These are phyloP conservation scores for Triplophysa siluroides DNA, from an alignment of 2,113 vertebrate species.

Conservation along the genomic window DNA sequence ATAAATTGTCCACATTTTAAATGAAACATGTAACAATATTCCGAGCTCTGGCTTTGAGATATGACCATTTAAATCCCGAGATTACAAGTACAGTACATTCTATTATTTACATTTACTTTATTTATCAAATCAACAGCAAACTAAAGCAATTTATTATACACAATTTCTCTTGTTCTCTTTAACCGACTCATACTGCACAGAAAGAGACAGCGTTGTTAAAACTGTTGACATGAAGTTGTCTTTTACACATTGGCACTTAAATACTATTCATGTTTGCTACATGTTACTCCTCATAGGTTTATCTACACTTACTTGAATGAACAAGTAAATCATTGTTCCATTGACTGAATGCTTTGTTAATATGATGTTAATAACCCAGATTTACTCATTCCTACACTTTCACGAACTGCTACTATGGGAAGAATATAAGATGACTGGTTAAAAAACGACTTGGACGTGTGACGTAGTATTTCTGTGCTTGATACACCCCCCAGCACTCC, in stretches of 20 bases:
- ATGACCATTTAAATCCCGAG: slow-evolving; percentile 43
- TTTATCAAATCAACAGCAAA: not conserved
- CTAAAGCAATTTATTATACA: slow-evolving; percentile 24
- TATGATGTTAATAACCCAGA: slow-evolving; percentile 5
- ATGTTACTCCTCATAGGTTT: not conserved
- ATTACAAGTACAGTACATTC: not conserved
- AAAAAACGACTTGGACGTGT: too few species aligned
- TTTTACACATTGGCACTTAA: slow-evolving; percentile 44
- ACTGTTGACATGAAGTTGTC: not conserved
- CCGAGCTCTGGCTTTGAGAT: slow-evolving; percentile 14
- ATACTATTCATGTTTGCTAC: slow-evolving; percentile 42
- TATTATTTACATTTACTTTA: not conserved
- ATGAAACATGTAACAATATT: not conserved
- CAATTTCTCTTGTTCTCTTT: slow-evolving; percentile 32
- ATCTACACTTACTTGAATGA: slow-evolving; percentile 27
- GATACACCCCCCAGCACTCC: too few species aligned
- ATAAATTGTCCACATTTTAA: not conserved
- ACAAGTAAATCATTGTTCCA: slow-evolving; percentile 12
- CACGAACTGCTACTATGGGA: slow-evolving; percentile 16
- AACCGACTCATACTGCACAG: slow-evolving; percentile 33
- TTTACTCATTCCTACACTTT: not conserved
- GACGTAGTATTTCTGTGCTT: too few species aligned
- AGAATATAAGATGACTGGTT: not conserved
- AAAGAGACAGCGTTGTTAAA: slow-evolving; percentile 1
- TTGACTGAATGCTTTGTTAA: not conserved